Conservation (phyloP, 1,140 invertebrate genomes). For the Cryptotermes secundus region DNA sequence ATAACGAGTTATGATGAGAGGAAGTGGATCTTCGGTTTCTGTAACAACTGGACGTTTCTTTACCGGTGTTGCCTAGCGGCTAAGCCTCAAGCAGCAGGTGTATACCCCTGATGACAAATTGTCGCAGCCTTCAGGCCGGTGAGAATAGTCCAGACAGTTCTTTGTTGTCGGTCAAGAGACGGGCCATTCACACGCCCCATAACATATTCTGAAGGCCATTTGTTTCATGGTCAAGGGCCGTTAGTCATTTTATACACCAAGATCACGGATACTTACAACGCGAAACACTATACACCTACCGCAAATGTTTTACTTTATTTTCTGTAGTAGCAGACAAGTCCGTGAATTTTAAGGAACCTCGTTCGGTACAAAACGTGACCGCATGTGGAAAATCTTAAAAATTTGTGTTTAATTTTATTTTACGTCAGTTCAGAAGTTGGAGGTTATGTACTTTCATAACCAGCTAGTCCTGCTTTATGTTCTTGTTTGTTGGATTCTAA, state of each 20-base stretch:
- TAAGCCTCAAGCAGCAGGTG: background rate
- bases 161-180: background rate
- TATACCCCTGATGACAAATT: background rate
- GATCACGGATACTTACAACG: background rate
- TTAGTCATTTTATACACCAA: background rate
- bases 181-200: background rate
- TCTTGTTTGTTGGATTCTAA: too few species aligned
- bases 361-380: background rate
- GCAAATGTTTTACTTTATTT: background rate
- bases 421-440: too few species aligned
- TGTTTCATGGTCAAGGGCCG: slow-evolving; percentile 1
- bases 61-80: too few species aligned
- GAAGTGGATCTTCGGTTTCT: too few species aligned
- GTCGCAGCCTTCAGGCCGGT: background rate
- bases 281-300: background rate
- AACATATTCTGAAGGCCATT: background rate
- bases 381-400: too few species aligned
- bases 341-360: background rate
- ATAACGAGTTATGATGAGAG: too few species aligned
- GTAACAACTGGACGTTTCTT: too few species aligned
- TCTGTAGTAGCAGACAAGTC: background rate
- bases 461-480: too few species aligned
- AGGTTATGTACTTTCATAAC: too few species aligned
- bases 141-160: background rate
- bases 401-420: too few species aligned